Base-by-base conservation (phyloP, 2,113 vertebrate genomes). In the Mystacornis crossleyi region DNA sequence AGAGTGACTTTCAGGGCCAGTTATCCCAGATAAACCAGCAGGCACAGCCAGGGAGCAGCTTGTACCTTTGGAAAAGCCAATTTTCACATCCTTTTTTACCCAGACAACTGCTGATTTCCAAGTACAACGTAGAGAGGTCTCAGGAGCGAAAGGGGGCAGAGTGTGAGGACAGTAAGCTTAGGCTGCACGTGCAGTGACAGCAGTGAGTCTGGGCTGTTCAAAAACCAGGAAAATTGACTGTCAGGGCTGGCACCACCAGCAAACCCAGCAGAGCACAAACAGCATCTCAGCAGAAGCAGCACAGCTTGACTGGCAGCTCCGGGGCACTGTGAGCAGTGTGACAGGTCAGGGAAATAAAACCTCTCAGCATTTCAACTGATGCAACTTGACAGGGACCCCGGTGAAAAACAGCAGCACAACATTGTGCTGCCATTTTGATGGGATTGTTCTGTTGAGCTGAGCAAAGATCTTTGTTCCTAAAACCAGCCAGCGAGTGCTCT, bases 251-350 rank as follows among this genome's bases (percentile, higher is more conserved):
- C 83, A 92, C n/a, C 43, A 64, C 18, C 62, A 61, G 38, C 86
- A 86, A 66, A 81, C 57, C 4, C 89, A 94, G 81, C 81, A 72
- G 48, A 87, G 90, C 91, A 91, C 65, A 79, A 90, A 78, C 11
- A 93, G 60, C 67, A 70, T 86, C 82, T 95, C 65, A 89, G 79
- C 69, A 94, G 77, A 87, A 91, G 91, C 86, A 81, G 73, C 93
- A 40, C 83, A 89, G 91, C 84, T 71, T 89, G 93, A 77, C 73
- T 80, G 77, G 31, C 84, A 80, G 94, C 87, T 89, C 89, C 34
- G 0, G 10, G 78, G 81, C 20, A 2, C 72, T 51, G 67, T 1
- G 18, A 83, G 69, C 45, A 31, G 40, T 18, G 47, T 94, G 94
- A 72, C 73, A 79, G 78, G 90, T 90, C 88, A 92, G 70, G 73